Percentiles rank a stretch among this genome's conserved stretches.
These are phyloP conservation scores for Pogonocherus hispidulus DNA, from an alignment of 2,888 invertebrate genomes.

Conservation along the genomic window DNA sequence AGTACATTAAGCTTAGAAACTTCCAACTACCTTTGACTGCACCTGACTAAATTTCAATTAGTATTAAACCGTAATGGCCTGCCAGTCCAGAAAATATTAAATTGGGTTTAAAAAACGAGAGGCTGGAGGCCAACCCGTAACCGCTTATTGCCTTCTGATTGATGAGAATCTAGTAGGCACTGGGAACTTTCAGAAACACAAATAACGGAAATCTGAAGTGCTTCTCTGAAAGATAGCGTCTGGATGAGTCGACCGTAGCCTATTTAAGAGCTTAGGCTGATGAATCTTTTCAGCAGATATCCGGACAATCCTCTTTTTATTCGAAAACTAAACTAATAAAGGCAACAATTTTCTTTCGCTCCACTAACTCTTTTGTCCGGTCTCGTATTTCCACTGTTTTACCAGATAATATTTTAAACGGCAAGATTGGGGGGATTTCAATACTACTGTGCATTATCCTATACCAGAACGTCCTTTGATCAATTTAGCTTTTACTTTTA, in stretches of 20 bases:
- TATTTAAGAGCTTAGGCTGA: conserved; percentile 25
- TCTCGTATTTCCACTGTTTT: neutral
- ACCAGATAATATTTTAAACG: conserved; percentile 1
- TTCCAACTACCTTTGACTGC: neutral
- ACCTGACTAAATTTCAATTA: neutral
- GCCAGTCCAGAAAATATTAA: neutral
- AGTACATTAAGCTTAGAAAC: too few species aligned
- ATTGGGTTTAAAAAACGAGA: neutral
- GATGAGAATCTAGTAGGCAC: conserved; percentile 7
- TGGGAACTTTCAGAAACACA: conserved; percentile 21
- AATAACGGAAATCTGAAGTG: conserved; percentile 20
- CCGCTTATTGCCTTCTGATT: conserved; percentile 3
- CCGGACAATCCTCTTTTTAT: conserved; percentile 22
- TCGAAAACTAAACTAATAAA: conserved; percentile 30
- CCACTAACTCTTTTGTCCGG: conserved; percentile 12
- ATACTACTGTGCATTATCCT: neutral
- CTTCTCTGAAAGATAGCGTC: conserved; percentile 25
- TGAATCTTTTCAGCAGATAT: conserved; percentile 24
- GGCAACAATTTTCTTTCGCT: conserved; percentile 23
- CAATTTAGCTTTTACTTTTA: too few species aligned
- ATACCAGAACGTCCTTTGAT: too few species aligned
- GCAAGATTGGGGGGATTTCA: neutral
- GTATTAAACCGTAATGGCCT: neutral
- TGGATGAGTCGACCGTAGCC: conserved; percentile 19
- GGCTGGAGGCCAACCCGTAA: neutral